Base-by-base conservation (phyloP, 2,113 vertebrate genomes). In the Montifringilla adamsi region DNA sequence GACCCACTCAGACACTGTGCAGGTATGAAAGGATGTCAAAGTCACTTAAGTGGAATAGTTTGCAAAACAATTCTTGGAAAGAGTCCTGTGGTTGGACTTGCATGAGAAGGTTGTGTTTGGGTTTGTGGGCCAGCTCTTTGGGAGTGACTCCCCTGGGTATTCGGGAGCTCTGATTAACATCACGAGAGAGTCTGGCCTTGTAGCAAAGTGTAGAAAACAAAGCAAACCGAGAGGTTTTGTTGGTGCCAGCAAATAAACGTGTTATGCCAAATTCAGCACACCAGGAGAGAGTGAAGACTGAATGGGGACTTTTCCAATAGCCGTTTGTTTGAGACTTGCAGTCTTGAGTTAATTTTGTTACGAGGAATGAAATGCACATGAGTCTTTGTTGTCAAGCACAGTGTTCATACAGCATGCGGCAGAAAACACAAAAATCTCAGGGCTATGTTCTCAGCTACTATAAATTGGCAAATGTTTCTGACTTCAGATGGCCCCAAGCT, bases 1-100 rank as follows among this genome's bases (percentile, higher is more conserved):
- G 90, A 94, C 96, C 94, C 94, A 93, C 88, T 93, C 93, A 95
- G 94, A 97, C 90, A 92, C 92, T 93, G 94, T 81, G 93, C 93
- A 95, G 89, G 69, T 91, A 62, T 93, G 89, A 86, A 93, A 93
- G 90, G 84, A 64, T 82, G 59, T 89, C 62, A 9, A 13, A 82
- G 87, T 94, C 90, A 82, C 87, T 95, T 95, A n/a, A 64, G 86
- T 96, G 95, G 96, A 93, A 91, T 83, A 69, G 77, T 94, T 72
- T 60, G 68, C 73, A 77, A 92, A 87, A 15, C 41, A 84, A 35
- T 43, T 86, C 69, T 56, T 73, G 47, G 56, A 44, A 37, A 31
- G 82, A 74, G 78, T 81, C 81, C 75, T 79, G 1, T 55, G 90
- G 75, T 92, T 91, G 70, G 49, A 28, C 78, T 90, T 89, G 92